These are phyloP conservation scores for Montipora cactus DNA, from an alignment of 64 coral and sea anemone genomes.

Conservation along the genomic window DNA sequence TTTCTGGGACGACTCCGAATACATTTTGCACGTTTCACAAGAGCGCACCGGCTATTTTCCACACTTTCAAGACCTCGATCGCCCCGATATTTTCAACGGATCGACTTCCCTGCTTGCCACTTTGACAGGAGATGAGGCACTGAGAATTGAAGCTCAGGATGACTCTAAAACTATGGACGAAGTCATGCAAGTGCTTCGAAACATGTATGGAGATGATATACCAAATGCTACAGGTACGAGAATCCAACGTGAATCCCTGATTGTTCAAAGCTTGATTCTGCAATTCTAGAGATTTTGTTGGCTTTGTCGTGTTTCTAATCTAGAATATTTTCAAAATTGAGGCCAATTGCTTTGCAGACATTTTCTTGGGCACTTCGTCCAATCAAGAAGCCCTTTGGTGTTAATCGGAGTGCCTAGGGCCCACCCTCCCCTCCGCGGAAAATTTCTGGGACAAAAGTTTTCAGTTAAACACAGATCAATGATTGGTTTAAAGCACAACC, in stretches of 20 bases:
- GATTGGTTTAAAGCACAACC: no score
- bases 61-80: conserved; percentile 43
- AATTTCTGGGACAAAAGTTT: no score
- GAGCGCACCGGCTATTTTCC: conserved; percentile 42
- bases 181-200: conserved; percentile 57
- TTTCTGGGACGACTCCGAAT: conserved; percentile 83
- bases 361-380: no score
- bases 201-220: conserved; percentile 70
- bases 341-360: no score
- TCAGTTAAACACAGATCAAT: no score
- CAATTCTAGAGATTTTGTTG: no score
- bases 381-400: no score
- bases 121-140: conserved; percentile 41
- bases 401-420: no score
- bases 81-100: conserved; percentile 42
- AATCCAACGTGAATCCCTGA: not conserved
- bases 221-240: conserved; percentile 66
- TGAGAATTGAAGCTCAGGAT: conserved; percentile 68
- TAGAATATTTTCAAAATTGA: no score
- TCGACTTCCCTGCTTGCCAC: conserved; percentile 41
- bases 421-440: no score
- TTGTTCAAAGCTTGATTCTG: no score
- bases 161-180: conserved; percentile 63
- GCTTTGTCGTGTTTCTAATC: no score
- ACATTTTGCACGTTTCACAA: conserved; percentile 46